A percentile compares a stretch with the other conserved stretches of the same genome.
Conservation (phyloP, 1,140 invertebrate species). For the Metopolophium dirhodum region DNA sequence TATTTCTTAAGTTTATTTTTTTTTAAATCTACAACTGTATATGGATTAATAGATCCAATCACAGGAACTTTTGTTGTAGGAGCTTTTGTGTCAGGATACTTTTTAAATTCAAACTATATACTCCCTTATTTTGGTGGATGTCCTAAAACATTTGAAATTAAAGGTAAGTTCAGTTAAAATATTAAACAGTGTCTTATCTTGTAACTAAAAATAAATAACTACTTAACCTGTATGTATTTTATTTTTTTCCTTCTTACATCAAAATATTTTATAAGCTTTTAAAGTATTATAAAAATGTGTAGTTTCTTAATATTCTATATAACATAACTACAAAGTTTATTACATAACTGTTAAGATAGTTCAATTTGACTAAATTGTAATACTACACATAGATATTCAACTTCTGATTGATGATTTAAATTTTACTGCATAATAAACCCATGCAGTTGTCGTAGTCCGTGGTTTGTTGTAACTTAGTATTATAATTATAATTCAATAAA, state of each 20-base stretch:
- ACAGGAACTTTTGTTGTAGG: conserved; percentile 23
- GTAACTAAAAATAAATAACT: too few relatives aligned
- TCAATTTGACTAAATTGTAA: too few relatives aligned
- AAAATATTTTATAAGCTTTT: too few relatives aligned
- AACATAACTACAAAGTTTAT: too few relatives aligned
- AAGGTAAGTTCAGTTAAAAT: neutral
- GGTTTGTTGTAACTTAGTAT: too few relatives aligned
- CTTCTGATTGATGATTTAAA: too few relatives aligned
- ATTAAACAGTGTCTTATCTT: neutral
- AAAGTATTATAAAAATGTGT: neutral
- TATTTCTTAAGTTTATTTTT: neutral
- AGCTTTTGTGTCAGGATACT: conserved; percentile 18
- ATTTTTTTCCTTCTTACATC: neutral
- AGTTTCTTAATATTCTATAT: neutral
- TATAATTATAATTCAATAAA: too few relatives aligned
- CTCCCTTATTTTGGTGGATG: neutral
- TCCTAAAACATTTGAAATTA: neutral
- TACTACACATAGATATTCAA: too few relatives aligned
- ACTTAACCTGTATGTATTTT: neutral
- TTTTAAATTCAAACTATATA: neutral
- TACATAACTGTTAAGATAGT: too few relatives aligned
- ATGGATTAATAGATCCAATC: conserved; percentile 39
- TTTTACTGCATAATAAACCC: too few relatives aligned
- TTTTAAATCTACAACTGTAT: neutral
- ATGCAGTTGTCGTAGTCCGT: too few relatives aligned